Evolutionary conservation across 2,888 invertebrate genomes (phyloP).

Genomic region (Lordiphosa andalusiaca): DNA sequence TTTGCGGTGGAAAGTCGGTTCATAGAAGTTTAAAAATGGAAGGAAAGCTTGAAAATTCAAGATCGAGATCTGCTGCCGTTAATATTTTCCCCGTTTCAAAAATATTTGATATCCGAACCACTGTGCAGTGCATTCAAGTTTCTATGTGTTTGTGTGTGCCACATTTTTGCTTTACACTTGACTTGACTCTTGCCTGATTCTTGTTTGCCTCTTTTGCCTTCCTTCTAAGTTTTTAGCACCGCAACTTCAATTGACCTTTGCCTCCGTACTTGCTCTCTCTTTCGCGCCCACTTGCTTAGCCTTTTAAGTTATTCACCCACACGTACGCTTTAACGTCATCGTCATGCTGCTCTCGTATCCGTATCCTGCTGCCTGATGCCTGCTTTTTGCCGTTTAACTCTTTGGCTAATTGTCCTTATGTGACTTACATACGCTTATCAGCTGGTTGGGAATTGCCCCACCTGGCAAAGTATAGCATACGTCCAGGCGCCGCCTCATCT

Average conservation of each 20-base stretch:
- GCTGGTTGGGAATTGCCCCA: slow-evolving; percentile 9
- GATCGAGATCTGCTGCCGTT: too few species aligned
- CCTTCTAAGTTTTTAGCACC: slow-evolving; percentile 23
- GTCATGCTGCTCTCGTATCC: slow-evolving; percentile 27
- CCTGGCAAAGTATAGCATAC: slow-evolving; percentile 24
- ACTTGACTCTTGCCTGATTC: slow-evolving; percentile 50
- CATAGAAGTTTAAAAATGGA: too few species aligned
- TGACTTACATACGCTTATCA: slow-evolving; percentile 62
- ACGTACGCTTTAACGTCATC: slow-evolving; percentile 45
- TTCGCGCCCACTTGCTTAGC: neutral
- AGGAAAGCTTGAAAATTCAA: too few species aligned
- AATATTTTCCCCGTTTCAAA: too few species aligned
- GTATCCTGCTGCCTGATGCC: slow-evolving; percentile 12
- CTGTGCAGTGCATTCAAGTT: slow-evolving; percentile 16
- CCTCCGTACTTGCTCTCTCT: slow-evolving; percentile 28
- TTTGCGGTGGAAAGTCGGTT: too few species aligned
- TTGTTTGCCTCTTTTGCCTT: slow-evolving; percentile 21
- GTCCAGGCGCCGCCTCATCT: slow-evolving; percentile 16
- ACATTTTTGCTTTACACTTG: slow-evolving; percentile 63
- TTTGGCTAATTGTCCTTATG: slow-evolving; percentile 76
- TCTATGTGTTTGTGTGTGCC: slow-evolving; percentile 41
- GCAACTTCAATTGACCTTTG: slow-evolving; percentile 74
- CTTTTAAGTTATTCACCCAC: slow-evolving; percentile 46
- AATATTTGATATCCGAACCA: too few species aligned
- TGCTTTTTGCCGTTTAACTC: slow-evolving; percentile 53